Percentiles rank a stretch among this genome's conserved stretches.
Conservation (phyloP, 2,888 invertebrate species). For the Protophormia terraenovae region DNA sequence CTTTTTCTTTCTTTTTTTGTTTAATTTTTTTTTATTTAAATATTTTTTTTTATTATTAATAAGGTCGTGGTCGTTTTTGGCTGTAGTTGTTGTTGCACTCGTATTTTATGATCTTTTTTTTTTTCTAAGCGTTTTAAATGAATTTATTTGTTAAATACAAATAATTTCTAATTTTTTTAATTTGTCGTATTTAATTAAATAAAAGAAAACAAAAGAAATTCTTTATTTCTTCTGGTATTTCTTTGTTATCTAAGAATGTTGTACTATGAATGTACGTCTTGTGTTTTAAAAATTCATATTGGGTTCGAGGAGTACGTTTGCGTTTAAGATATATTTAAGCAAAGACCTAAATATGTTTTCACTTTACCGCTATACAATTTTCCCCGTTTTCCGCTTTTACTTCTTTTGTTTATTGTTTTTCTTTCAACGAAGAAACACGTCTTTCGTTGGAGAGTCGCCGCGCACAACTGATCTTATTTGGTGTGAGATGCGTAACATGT, state of each 20-base stretch:
- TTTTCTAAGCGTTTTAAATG: background rate
- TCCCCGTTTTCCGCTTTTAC: constrained; percentile 16
- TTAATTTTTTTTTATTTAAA: background rate
- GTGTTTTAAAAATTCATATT: background rate
- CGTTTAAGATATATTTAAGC: constrained; percentile 11
- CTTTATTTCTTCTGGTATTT: background rate
- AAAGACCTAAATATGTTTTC: constrained; percentile 55
- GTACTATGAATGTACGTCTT: background rate
- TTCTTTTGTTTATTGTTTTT: background rate
- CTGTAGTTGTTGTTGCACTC: background rate
- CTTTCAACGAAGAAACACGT: constrained; percentile 36
- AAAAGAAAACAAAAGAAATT: background rate
- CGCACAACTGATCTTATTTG: constrained; percentile 66
- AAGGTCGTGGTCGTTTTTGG: constrained; percentile 5
- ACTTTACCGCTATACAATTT: constrained; percentile 63
- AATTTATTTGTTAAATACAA: constrained; percentile 22
- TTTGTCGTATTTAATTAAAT: constrained; percentile 8
- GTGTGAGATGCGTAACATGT: constrained; percentile 31
- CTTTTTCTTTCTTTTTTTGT: constrained; percentile 41
- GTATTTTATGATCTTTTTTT: background rate
- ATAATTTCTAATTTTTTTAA: constrained; percentile 12
- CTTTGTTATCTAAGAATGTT: constrained; percentile 11
- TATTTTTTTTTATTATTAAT: constrained; percentile 26
- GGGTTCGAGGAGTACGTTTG: background rate
- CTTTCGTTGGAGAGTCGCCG: constrained; percentile 59